A percentile compares a stretch with the other conserved stretches of the same genome.
phyloP scores from a whole-genome alignment of 2,888 invertebrate genomes.

The Diaprepes abbreviatus region DNA sequence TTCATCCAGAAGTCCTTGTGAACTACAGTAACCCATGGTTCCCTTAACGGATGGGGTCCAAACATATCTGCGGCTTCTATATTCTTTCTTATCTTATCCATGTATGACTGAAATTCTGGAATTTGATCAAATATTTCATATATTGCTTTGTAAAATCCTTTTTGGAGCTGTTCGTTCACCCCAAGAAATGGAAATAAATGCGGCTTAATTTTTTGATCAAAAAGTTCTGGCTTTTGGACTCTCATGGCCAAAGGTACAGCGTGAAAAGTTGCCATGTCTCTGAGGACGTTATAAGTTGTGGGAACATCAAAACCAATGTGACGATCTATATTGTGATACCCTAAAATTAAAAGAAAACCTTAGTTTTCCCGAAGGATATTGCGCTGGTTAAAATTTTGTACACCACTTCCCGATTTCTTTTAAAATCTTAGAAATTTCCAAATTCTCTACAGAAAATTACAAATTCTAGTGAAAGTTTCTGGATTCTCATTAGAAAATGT shows the following conservation, averaged over 20 bases:
- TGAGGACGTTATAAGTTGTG: constrained; percentile 30
- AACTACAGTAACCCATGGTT: constrained; percentile 13
- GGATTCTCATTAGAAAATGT: too few relatives aligned
- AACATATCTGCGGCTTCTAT: constrained; percentile 3
- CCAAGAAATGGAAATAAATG: constrained; percentile 16
- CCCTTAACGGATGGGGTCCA: neutral
- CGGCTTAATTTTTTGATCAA: constrained; percentile 33
- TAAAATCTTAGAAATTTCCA: too few relatives aligned
- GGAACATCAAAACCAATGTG: constrained; percentile 34
- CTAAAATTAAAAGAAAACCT: constrained; percentile 20
- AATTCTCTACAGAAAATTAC: too few relatives aligned
- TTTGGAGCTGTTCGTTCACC: neutral
- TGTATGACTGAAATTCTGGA: constrained; percentile 10
- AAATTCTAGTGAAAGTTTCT: too few relatives aligned
- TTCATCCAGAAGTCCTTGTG: constrained; percentile 48
- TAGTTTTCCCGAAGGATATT: too few relatives aligned
- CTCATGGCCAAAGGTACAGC: constrained; percentile 43
- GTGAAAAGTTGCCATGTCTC: constrained; percentile 40
- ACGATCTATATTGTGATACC: constrained; percentile 39
- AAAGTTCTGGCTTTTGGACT: constrained; percentile 33
- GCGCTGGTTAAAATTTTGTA: too few relatives aligned
- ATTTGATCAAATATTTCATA: neutral
- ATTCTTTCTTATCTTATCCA: constrained; percentile 8
- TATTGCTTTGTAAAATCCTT: neutral
- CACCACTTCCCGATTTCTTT: too few relatives aligned